phyloP scores from a whole-genome alignment of 2,797 vertebrate species.

The Odontamblyopus lacepedii region DNA sequence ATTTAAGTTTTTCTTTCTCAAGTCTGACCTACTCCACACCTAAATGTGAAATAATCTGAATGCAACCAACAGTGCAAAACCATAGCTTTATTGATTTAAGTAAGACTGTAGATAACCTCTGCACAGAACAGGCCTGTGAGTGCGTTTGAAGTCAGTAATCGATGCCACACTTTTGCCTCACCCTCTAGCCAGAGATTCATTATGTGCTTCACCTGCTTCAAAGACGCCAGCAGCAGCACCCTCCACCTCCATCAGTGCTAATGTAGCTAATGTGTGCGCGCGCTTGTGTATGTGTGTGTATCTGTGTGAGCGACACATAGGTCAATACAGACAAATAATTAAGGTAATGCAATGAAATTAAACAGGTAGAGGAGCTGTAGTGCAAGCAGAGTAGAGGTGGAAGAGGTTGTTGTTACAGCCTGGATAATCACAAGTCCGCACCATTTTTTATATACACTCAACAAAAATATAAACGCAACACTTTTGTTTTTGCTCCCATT shows the following conservation, averaged over 20 bases:
- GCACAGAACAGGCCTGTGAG: not conserved
- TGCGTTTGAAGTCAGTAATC: not conserved
- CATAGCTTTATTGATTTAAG: not conserved
- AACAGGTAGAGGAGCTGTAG: not conserved
- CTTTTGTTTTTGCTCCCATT: too few species aligned
- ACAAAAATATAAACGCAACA: too few species aligned
- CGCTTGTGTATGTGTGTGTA: not conserved
- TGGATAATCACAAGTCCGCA: too few species aligned
- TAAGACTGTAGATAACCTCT: not conserved
- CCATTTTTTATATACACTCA: too few species aligned
- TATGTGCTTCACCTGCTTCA: slow-evolving; percentile 13
- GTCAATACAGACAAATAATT: slow-evolving; percentile 29
- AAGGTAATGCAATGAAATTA: slow-evolving; percentile 3
- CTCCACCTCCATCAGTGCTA: not conserved
- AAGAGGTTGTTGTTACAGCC: too few species aligned
- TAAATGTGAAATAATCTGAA: too few species aligned
- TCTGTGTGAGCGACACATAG: not conserved
- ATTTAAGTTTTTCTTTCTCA: too few species aligned
- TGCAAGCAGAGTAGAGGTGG: not conserved
- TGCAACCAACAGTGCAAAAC: not conserved
- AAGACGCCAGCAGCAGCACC: not conserved
- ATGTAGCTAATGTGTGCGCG: not conserved
- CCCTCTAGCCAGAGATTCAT: slow-evolving; percentile 16
- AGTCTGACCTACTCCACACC: too few species aligned
- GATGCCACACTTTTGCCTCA: slow-evolving; percentile 3